These are phyloP conservation scores for Carassius auratus DNA, from an alignment of 2,113 vertebrate genomes.

Conservation along the genomic window DNA sequence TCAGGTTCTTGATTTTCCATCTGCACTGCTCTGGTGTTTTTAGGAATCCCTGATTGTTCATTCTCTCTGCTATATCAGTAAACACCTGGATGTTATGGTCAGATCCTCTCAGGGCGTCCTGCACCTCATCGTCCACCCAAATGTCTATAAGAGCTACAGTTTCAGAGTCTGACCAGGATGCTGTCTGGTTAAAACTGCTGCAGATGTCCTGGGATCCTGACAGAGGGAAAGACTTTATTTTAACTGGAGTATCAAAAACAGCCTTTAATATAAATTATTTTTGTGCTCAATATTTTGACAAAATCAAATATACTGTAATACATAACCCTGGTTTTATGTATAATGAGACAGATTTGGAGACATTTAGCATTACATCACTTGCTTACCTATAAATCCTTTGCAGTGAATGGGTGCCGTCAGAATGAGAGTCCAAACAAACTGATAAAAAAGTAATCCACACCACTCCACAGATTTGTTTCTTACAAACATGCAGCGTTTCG, in stretches of 20 bases:
- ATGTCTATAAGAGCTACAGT: conserved; percentile 67
- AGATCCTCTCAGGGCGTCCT: conserved; percentile 62
- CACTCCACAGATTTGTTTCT: too few relatives aligned
- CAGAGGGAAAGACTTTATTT: background rate
- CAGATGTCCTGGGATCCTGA: background rate
- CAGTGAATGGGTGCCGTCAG: too few relatives aligned
- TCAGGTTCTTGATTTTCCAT: conserved; percentile 71
- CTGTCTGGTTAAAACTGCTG: conserved; percentile 42
- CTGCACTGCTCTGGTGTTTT: conserved; percentile 72
- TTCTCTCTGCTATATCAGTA: conserved; percentile 63
- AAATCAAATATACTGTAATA: background rate
- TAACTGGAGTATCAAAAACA: background rate
- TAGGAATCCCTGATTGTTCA: conserved; percentile 60
- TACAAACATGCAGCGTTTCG: too few relatives aligned
- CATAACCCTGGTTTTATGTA: background rate
- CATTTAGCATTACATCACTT: too few relatives aligned
- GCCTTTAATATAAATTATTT: background rate
- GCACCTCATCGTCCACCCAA: conserved; percentile 70
- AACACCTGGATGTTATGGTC: conserved; percentile 70
- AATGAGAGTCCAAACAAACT: too few relatives aligned
- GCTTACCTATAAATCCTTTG: too few relatives aligned
- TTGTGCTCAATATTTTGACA: background rate
- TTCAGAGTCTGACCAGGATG: conserved; percentile 68
- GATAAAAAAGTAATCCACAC: too few relatives aligned
- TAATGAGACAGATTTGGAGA: background rate